Conservation (phyloP, 2,113 vertebrate species). For the Phycodurus eques region DNA sequence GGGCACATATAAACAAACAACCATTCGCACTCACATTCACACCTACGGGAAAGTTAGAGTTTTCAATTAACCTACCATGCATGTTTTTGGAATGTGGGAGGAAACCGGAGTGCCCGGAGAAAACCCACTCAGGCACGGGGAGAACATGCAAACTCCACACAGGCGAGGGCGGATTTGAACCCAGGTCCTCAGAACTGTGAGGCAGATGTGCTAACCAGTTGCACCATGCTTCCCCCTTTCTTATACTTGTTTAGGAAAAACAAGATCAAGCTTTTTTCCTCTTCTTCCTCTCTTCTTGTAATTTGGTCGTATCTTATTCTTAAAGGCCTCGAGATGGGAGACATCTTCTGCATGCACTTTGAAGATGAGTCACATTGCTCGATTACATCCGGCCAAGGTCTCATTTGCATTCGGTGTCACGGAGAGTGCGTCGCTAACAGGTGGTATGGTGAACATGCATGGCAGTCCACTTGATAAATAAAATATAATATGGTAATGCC, state of each 20-base stretch:
- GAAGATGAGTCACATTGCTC: constrained; percentile 67
- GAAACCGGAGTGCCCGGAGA: too few relatives aligned
- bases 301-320: constrained; percentile 73
- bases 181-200: too few relatives aligned
- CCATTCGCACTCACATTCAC: too few relatives aligned
- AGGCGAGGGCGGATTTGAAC: too few relatives aligned
- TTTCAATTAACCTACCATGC: too few relatives aligned
- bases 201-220: too few relatives aligned
- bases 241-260: constrained; percentile 30
- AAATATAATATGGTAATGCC: constrained; percentile 72
- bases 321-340: constrained; percentile 63
- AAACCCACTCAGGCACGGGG: too few relatives aligned
- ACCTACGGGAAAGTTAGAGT: too few relatives aligned
- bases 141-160: too few relatives aligned
- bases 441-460: constrained; percentile 60
- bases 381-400: constrained; percentile 65
- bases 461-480: constrained; percentile 70
- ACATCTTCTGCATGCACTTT: constrained; percentile 73
- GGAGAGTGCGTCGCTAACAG: constrained; percentile 68
- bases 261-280: constrained; percentile 27
- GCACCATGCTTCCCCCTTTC: constrained; percentile 1
- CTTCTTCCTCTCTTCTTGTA: constrained; percentile 5
- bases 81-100: too few relatives aligned
- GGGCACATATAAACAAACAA: too few relatives aligned
- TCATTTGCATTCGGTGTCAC: constrained; percentile 69